Evolutionary conservation across 2,888 invertebrate species (phyloP), one percentile per base, ranked within the genome.

Genomic region (Marasmarcha lunaedactyla): DNA sequence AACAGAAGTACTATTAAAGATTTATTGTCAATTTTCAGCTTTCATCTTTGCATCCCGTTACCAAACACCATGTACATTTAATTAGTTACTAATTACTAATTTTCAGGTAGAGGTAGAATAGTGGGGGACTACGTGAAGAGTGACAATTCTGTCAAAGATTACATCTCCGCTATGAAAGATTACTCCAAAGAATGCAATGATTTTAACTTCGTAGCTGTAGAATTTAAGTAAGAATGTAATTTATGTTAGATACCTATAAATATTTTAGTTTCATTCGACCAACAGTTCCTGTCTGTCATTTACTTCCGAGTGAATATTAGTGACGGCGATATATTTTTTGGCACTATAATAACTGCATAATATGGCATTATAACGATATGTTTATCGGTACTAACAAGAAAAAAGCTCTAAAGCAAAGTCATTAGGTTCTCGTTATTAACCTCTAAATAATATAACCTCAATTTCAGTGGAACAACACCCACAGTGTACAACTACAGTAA

Each of bases 191-290:
- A 85, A 41, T 92, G 88, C 55, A 91, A 88, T 73, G 87, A 88
- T 13, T 94, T 90, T 66, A 86, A 89, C 56, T 86, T 94, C 51
- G 85, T 93, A 12, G 84, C 89, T 30, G 67, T 90, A 39, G 89
- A 93, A 61, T 73, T 92, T 46, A 79, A 83, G 91, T 91, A 71
- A 64, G 70, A 53, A 40, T 41, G 11, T 15, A 36, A 10, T 33
- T 40, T 10, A 11, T 34, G 5, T 9, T 25, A 6, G 25, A 6
- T 6, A 25, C 6, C 25, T 25, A 6, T 25, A 6, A 9, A 9
- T 25, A 25, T 6, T 9, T 6, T 25, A 6, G 5, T 25, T 25
- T 25, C 9, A 25, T 25, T 25, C 9, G n/a, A n/a, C n/a, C n/a
- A n/a, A n/a, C n/a, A n/a, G n/a, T n/a, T n/a, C n/a, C n/a, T n/a